Percentiles rank a stretch among this genome's conserved stretches.
These are phyloP conservation scores for Agrotis puta DNA, from an alignment of 2,888 invertebrate species.

Conservation along the genomic window DNA sequence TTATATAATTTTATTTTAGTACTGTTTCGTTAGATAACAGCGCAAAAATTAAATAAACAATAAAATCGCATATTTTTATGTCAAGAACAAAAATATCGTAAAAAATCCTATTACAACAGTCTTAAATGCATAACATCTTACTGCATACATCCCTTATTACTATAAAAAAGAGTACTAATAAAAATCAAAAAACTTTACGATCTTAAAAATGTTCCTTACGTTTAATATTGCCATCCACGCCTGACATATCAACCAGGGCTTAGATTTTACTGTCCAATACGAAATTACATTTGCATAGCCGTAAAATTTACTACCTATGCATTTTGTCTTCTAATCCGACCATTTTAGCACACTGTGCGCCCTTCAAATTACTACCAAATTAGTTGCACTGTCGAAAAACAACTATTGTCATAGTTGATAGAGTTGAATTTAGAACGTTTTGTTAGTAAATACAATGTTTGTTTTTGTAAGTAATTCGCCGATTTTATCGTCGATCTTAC, in stretches of 20 bases:
- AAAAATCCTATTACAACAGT: conserved; percentile 55
- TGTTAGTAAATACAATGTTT: conserved; percentile 6
- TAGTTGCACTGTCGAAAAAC: not conserved
- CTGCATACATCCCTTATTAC: conserved; percentile 59
- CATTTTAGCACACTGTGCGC: conserved; percentile 77
- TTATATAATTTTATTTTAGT: not conserved
- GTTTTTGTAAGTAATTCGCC: conserved; percentile 65
- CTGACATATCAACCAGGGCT: conserved; percentile 77
- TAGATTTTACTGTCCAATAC: conserved; percentile 85
- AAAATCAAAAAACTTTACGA: conserved; percentile 67
- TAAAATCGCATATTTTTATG: conserved; percentile 1
- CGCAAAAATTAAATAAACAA: not conserved
- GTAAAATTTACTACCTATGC: conserved; percentile 89
- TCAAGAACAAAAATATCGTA: conserved; percentile 41
- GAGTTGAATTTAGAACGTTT: conserved; percentile 22
- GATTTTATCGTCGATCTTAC: conserved; percentile 73
- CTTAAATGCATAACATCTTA: conserved; percentile 59
- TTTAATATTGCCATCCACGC: conserved; percentile 77
- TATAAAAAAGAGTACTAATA: conserved; percentile 64
- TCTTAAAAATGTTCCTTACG: conserved; percentile 64
- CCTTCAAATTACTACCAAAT: conserved; percentile 56
- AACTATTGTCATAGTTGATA: fast-evolving
- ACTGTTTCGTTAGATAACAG: not conserved
- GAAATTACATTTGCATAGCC: conserved; percentile 88
- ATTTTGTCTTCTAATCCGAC: conserved; percentile 85